Conservation (phyloP, 2,797 vertebrate genomes). For the Malacoctenus gilli region DNA sequence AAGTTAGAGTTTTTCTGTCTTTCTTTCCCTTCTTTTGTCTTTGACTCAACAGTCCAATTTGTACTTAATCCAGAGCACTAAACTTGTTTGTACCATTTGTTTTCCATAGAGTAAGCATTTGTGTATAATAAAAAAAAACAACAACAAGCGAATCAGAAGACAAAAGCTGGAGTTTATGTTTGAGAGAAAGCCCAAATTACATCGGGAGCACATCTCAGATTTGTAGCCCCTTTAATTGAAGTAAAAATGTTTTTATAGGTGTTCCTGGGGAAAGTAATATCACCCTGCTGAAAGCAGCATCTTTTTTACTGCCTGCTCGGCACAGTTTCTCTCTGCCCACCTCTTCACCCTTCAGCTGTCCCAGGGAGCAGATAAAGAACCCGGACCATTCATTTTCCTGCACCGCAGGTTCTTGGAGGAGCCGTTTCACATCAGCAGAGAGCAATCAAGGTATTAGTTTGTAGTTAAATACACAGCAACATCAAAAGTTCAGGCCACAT, state of each 20-base stretch:
- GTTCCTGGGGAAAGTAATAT: not conserved
- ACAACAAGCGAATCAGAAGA: no score
- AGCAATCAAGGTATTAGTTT: not conserved
- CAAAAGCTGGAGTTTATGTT: not conserved
- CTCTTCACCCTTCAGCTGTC: slow-evolving; percentile 10
- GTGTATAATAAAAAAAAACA: no score
- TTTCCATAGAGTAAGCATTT: no score
- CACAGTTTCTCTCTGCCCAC: slow-evolving; percentile 2
- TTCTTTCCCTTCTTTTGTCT: no score
- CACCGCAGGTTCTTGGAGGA: slow-evolving; percentile 1
- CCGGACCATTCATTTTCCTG: slow-evolving; percentile 3
- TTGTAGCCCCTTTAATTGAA: not conserved
- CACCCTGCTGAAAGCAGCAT: not conserved
- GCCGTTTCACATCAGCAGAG: not conserved
- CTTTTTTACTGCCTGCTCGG: not conserved
- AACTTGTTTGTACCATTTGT: no score
- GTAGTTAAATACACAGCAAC: no score
- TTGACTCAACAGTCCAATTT: no score
- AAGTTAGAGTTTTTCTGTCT: no score
- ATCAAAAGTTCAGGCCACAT: no score
- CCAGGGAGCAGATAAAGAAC: slow-evolving; percentile 2
- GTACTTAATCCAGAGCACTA: no score
- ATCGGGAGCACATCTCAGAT: not conserved
- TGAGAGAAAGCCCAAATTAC: not conserved
- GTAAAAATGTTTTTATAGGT: not conserved